Conservation (phyloP, 2,888 invertebrate species). For the Osmoderma eremita region DNA sequence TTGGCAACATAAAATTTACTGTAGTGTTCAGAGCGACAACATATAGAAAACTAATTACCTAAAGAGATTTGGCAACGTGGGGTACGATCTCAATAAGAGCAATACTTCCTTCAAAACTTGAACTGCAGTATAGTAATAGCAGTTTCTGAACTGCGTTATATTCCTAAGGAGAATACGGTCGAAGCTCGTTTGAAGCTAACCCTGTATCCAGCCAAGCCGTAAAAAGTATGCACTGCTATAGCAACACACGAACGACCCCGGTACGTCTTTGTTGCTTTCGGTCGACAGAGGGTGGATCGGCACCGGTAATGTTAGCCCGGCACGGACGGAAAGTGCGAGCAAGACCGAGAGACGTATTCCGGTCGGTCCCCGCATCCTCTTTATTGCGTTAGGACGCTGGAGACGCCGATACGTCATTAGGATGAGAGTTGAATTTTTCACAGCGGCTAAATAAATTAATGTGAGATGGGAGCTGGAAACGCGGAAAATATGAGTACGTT, state of each 20-base stretch:
- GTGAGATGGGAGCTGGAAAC: constrained; percentile 8
- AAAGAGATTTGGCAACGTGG: no score
- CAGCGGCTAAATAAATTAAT: constrained; percentile 38
- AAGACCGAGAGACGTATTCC: constrained; percentile 19
- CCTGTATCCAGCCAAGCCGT: constrained; percentile 21
- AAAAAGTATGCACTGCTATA: constrained; percentile 35
- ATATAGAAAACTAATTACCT: no score
- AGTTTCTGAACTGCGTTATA: no score
- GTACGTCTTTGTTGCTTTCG: constrained; percentile 40
- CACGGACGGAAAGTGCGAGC: constrained; percentile 27
- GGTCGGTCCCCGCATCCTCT: constrained; percentile 39
- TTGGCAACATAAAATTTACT: no score
- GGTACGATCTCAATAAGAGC: no score
- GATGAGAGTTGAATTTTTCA: constrained; percentile 33
- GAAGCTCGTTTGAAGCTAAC: constrained; percentile 11
- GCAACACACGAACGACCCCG: constrained; percentile 37
- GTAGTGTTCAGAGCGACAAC: no score
- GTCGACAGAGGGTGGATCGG: constrained; percentile 41
- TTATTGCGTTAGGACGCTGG: constrained; percentile 43
- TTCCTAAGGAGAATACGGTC: constrained; percentile 12
- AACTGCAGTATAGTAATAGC: no score
- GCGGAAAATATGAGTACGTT: background rate
- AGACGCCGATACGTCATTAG: constrained; percentile 46
- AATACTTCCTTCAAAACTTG: no score
- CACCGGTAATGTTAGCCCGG: constrained; percentile 8